Evolutionary conservation across 2,113 vertebrate genomes (phyloP), one percentile per base, ranked within the genome.

Genomic region (Eurystomus gularis): DNA sequence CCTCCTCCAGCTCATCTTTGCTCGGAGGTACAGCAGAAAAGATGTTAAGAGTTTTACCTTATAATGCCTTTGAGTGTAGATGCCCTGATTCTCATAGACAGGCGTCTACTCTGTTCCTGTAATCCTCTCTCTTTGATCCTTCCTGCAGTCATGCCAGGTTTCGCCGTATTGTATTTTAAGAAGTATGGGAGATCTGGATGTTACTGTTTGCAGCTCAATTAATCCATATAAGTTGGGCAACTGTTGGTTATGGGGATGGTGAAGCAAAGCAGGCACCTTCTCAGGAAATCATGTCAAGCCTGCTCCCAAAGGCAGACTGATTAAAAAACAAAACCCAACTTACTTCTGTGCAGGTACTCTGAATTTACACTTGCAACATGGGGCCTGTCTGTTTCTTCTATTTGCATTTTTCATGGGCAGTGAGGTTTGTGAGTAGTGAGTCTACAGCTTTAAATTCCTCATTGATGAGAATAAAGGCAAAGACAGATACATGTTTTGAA

Each of bases 391-490:
- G 55, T 93, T 60, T 73, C 61, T 35, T 91, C 54, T 85, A 7
- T 55, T 75, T 83, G 40, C 19, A 9, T 79, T 94, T 94, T 93
- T 82, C 80, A 64, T 1, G 2, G 52, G 40, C 66, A 69, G 70
- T 62, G 62, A 78, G 81, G 87, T 70, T 91, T 85, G 40, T 86
- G 66, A 91, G 49, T 88, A 86, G 90, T 31, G 71, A 78, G 71
- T 60, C 65, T 82, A 42, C 31, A 73, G 31, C 72, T 96, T 85
- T 86, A 96, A 97, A 96, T 97, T 97, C 95, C 88, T 97, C 72
- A 96, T 96, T 94, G 82, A 88, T 97, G 91, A 96, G 75, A 95
- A 49, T 94, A 91, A 96, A 93, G 78, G 62, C 91, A 44, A 89
- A 94, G 82, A 49, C 81, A 87, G 62, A 88, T 70, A 62, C 21